These are phyloP conservation scores for Sphyrna mokarran DNA, from an alignment of 2,113 vertebrate genomes.

Conservation along the genomic window DNA sequence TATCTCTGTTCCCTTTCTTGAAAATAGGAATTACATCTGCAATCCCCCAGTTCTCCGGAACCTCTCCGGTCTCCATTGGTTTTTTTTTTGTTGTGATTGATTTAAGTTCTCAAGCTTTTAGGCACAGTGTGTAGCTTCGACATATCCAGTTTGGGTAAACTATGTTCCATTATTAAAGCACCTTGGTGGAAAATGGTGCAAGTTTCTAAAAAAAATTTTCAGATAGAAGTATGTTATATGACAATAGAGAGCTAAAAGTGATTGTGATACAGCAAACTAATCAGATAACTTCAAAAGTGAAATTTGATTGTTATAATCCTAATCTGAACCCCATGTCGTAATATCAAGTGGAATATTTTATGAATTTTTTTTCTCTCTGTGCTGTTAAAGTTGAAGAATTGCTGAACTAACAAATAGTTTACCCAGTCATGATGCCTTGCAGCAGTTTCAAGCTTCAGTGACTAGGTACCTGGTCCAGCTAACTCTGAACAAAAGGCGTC, in stretches of 20 bases:
- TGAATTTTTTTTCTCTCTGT: too few relatives aligned
- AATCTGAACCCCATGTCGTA: not conserved
- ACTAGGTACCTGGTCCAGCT: too few relatives aligned
- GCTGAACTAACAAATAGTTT: too few relatives aligned
- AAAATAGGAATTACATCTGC: too few relatives aligned
- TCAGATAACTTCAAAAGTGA: not conserved
- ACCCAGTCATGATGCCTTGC: too few relatives aligned
- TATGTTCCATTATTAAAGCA: not conserved
- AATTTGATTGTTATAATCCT: not conserved
- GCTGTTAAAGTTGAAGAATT: too few relatives aligned
- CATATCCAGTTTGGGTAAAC: not conserved
- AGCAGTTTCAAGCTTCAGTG: too few relatives aligned
- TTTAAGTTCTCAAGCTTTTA: not conserved
- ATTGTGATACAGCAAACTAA: not conserved
- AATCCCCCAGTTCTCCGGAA: too few relatives aligned
- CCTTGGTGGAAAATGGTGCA: not conserved
- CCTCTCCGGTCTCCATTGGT: too few relatives aligned
- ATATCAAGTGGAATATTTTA: too few relatives aligned
- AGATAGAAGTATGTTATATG: not conserved
- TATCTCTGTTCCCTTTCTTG: too few relatives aligned
- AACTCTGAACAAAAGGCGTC: too few relatives aligned
- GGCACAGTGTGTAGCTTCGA: not conserved
- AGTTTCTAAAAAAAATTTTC: not conserved
- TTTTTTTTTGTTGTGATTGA: not conserved
- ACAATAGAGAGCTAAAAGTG: not conserved